Base-by-base conservation (phyloP, 2,797 vertebrate genomes). In the Merluccius polli region DNA sequence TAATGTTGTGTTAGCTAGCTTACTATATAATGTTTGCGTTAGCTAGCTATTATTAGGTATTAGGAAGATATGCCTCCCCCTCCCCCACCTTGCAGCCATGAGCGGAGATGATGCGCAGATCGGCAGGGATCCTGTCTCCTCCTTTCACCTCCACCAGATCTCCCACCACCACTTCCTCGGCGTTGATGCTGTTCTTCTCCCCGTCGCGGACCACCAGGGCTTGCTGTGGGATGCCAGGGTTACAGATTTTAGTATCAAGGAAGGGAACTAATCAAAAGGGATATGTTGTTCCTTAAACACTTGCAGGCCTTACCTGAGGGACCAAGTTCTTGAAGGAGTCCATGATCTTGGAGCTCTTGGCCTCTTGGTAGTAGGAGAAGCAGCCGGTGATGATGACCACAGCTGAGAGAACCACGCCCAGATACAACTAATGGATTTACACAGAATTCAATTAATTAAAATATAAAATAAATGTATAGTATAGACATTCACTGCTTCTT, bases 261-360 rank as follows among this genome's bases (percentile, higher is more conserved):
- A 0, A n/a, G 59, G 59, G 29, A 67, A 29, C 24, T 9, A 3
- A 27, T 67, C 9, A 29, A 59, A 67, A 29, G 65, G 65, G n/a
- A 24, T n/a, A 38, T 1, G n/a, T 71, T 38, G 35, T 15, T 6
- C 35, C 32, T 72, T 24, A 30, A 11, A 3, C 21, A 1, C 24
- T 1, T 11, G 1, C 3, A 24, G 69, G 13, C 6, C 4, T 29
- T 79, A 98, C 97, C 96, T 98, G 97, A 79, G 97, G 97, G 76
- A 98, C 97, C 93, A 98, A 93, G 87, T 98, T 98, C 88, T 98
- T 98, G 92, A 98, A 98, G 80, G 97, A 98, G 77, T 98, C 97
- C 97, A 98, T 98, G 90, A 98, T 98, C 91, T 96, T 97, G 29
- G 97, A 99, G 89, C 97, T 98, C 89, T 99, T 99, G 30, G 97